Evolutionary conservation across 2,797 vertebrate species (phyloP).

Genomic region (Urosaurus nigricauda): DNA sequence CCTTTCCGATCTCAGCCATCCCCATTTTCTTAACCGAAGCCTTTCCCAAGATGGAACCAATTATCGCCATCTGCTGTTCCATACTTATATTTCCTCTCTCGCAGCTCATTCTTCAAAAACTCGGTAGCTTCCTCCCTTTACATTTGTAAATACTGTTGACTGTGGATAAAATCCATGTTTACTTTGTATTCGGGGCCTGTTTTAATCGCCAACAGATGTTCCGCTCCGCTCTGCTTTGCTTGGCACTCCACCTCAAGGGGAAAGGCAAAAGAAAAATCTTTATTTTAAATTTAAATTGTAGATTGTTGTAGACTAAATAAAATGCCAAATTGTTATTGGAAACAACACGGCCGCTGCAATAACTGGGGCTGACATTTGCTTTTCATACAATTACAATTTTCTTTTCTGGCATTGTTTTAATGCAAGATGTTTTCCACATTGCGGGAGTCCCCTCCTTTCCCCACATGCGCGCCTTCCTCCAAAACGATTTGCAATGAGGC

Average conservation of each 20-base stretch:
- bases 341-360: slow-evolving; percentile 85
- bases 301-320: slow-evolving; percentile 89
- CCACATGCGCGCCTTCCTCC: slow-evolving; percentile 48
- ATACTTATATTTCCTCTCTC: slow-evolving; percentile 90
- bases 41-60: slow-evolving; percentile 87
- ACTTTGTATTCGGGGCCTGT: slow-evolving; percentile 91
- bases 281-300: slow-evolving; percentile 90
- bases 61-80: slow-evolving; percentile 93
- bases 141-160: slow-evolving; percentile 98
- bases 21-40: slow-evolving; percentile 70
- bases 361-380: slow-evolving; percentile 83
- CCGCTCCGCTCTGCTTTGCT: slow-evolving; percentile 86
- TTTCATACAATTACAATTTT: slow-evolving; percentile 83
- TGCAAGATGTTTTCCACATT: slow-evolving; percentile 83
- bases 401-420: slow-evolving; percentile 77
- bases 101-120: slow-evolving; percentile 96
- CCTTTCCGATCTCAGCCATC: slow-evolving; percentile 75
- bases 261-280: slow-evolving; percentile 84
- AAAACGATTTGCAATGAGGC: slow-evolving; percentile 77
- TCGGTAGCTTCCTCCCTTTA: slow-evolving; percentile 98
- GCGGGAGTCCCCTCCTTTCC: slow-evolving; percentile 51
- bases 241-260: slow-evolving; percentile 87
- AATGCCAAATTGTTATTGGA: slow-evolving; percentile 88
- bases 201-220: slow-evolving; percentile 97
- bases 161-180: slow-evolving; percentile 98